Evolutionary conservation across 30 jellyfish, hydroid and myxozoan species (phyloP), one percentile per base, ranked within the genome.

Genomic region (Turritopsis rubra): DNA sequence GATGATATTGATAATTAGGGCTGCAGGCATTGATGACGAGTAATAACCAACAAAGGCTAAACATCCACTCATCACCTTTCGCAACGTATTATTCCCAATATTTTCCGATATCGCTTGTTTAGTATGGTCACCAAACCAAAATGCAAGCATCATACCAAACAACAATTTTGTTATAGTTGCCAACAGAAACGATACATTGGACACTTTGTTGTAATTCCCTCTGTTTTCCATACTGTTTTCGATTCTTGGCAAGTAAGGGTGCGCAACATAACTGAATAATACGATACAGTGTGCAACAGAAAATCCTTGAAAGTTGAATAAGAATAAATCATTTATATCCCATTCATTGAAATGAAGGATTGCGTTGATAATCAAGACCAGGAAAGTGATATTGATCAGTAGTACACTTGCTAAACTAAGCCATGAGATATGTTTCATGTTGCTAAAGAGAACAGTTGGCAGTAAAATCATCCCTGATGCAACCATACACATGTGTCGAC

Each of bases 1-100:
- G 26, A 89, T 73, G 29, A 89, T 89, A 41, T 89, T 85, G 83
- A 84, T 82, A 1, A 89, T 89, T 66, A 89, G 91, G 66, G 85
- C 85, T 19, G 92, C 79, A n/a, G 96, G 96, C 96, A 89, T 77
- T 29, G 95, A 85, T 73, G 72, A 89, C 1, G 96, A 89, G 23
- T 81, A 85, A 1, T 84, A 85, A 24, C 96, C 96, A 75, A 93
- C 85, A 1, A 72, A 71, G 28, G 96, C 96, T 75, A 89, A 79
- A 18, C 83, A 76, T 20, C 94, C 91, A 52, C 85, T 93, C 17
- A 86, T 65, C 18, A 71, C 54, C 13, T 65, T 73, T 29, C 86
- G 86, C 26, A 89, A 79, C 19, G 66, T 71, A 1, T 78, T 53
- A 29, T 22, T 81, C 27, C 16, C 79, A 18, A 85, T 71, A 80